Evolutionary conservation across 2,113 vertebrate genomes (phyloP).

Genomic region (Megaceryle torquata): DNA sequence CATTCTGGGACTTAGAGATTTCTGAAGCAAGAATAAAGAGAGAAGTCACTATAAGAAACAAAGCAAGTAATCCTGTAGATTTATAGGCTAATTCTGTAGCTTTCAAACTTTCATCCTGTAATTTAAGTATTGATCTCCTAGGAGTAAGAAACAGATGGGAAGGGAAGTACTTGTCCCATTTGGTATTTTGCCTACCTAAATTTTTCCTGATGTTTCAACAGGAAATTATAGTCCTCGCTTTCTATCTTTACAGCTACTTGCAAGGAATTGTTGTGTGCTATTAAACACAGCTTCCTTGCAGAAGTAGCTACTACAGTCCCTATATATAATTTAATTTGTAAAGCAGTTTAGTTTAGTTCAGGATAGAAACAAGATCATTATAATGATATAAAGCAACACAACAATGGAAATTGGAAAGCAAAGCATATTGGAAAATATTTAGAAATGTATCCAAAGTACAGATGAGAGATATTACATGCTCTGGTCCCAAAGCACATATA

Average conservation of each 20-base stretch:
- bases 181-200: neutral
- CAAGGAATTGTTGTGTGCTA: neutral
- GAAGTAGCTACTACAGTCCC: neutral
- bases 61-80: neutral
- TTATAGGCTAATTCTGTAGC: neutral
- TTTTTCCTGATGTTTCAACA: neutral
- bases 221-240: neutral
- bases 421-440: neutral
- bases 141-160: neutral
- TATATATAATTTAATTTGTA: neutral
- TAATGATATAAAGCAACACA: fast-evolving
- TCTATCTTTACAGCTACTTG: neutral
- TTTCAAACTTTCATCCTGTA: neutral
- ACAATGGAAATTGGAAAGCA: neutral
- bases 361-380: neutral
- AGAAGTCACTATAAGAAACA: neutral
- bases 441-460: neutral
- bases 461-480: neutral
- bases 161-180: neutral
- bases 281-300: neutral
- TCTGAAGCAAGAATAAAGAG: constrained; percentile 72
- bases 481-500: neutral
- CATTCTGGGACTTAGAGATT: constrained; percentile 89
- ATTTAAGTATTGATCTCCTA: neutral
- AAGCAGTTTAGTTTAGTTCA: neutral